Conservation (phyloP, 2,797 vertebrate genomes). For the Pteronotus mesoamericanus region DNA sequence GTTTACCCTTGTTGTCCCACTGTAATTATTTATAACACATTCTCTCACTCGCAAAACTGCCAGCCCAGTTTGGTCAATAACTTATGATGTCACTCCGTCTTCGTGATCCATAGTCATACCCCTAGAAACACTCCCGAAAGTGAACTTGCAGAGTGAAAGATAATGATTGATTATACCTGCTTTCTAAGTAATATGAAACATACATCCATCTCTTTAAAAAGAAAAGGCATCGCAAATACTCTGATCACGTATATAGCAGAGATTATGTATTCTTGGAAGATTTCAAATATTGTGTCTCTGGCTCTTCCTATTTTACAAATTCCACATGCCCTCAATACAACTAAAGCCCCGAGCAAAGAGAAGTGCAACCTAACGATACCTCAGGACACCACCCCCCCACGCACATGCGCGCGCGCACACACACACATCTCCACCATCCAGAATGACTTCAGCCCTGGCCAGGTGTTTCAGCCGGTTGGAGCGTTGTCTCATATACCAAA, state of each 20-base stretch:
- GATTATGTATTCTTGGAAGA: background rate
- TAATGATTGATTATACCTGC: background rate
- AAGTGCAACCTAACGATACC: background rate
- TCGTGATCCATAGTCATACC: background rate
- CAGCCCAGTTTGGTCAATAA: background rate
- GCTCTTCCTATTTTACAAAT: background rate
- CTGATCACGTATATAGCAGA: background rate
- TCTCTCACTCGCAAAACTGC: background rate
- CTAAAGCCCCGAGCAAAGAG: background rate
- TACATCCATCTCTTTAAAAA: background rate
- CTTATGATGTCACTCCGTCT: background rate
- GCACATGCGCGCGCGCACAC: too few species aligned
- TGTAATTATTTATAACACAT: background rate
- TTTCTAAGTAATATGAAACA: background rate
- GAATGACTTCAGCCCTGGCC: background rate
- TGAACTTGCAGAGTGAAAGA: background rate
- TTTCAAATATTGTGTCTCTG: background rate
- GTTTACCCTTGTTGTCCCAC: background rate
- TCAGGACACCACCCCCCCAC: background rate
- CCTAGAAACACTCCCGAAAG: background rate
- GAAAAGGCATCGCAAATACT: background rate
- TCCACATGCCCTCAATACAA: background rate
- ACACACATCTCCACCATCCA: background rate
- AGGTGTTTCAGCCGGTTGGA: too few species aligned
- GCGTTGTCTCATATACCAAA: too few species aligned